Evolutionary conservation across 2,797 vertebrate genomes (phyloP), one percentile per base, ranked within the genome.

Genomic region (Pampus argenteus): DNA sequence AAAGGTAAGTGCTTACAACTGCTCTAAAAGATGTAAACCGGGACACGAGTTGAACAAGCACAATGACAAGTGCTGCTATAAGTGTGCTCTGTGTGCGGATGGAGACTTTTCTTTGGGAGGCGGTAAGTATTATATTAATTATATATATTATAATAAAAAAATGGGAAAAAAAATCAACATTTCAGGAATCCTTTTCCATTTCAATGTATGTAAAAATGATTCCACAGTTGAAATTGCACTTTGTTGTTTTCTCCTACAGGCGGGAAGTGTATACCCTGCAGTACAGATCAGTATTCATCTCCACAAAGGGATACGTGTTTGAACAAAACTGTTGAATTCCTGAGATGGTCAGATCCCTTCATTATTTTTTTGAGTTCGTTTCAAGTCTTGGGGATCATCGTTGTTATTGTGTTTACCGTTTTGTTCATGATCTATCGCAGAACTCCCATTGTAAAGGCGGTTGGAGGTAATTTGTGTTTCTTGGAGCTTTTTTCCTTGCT

Each of bases 401-500:
- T 78, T 2, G 68, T 81, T 4, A 1, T 89, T n/a, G 29, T 65
- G 10, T 83, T 88, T 42, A 22, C 25, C 13, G 4, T 82, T 50
- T 13, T 92, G 25, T 92, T 95, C 8, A 3, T 23, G 0, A n/a
- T 83, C 31, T 31, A 92, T 62, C 36, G 44, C 1, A 29, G 42
- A 5, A 93, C 90, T 10, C 91, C 93, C 5, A 50, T 92, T 4
- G 90, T 94, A 14, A 93, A 92, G 60, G 85, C 89, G 0, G 85
- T 93, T 9, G 94, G 94, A 4, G 91, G 93, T 20, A 66, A 74
- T 31, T 71, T 92, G 69, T 88, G 84, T 28, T 90, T 90, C 71
- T 14, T 92, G 62, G 84, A 92, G 65, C 81, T 93, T 9, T 54
- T 82, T n/a, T 87, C 91, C n/a, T 56, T 94, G 45, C 47, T 93